A percentile compares a stretch with the other conserved stretches of the same genome.
Evolutionary conservation across 2,888 invertebrate species (phyloP).

Genomic region (Rhorus exstirpatorius): DNA sequence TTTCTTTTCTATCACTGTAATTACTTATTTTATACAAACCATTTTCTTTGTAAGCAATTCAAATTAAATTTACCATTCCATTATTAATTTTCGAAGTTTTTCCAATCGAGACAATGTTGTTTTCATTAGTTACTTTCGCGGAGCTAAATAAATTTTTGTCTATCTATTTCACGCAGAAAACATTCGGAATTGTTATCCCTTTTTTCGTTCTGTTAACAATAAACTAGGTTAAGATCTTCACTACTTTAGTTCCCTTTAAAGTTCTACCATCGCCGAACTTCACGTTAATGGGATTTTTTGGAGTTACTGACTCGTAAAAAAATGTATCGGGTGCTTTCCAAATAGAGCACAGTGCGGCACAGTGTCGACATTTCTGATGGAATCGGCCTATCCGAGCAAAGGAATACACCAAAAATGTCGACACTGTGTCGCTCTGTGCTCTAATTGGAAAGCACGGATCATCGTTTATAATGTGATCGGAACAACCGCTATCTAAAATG

Average conservation of each 20-base stretch:
- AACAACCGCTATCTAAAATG: conserved; percentile 67
- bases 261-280: conserved; percentile 59
- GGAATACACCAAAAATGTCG: no score
- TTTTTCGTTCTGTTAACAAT: conserved; percentile 39
- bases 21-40: conserved; percentile 44
- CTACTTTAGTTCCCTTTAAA: conserved; percentile 60
- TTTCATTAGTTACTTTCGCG: conserved; percentile 55
- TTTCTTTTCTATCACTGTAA: conserved; percentile 13
- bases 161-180: conserved; percentile 59
- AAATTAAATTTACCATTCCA: conserved; percentile 43
- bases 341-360: no score
- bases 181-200: conserved; percentile 50
- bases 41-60: conserved; percentile 42
- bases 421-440: no score
- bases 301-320: conserved; percentile 46
- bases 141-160: conserved; percentile 65
- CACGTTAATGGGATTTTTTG: conserved; percentile 57
- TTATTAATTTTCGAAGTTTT: conserved; percentile 47
- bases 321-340: no score
- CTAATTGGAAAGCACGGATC: no score
- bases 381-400: no score
- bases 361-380: no score
- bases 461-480: conserved; percentile 66
- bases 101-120: conserved; percentile 49
- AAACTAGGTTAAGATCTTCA: conserved; percentile 47